Base-by-base conservation (phyloP, 2,113 vertebrate genomes). In the Rhynchopsitta pachyrhyncha region DNA sequence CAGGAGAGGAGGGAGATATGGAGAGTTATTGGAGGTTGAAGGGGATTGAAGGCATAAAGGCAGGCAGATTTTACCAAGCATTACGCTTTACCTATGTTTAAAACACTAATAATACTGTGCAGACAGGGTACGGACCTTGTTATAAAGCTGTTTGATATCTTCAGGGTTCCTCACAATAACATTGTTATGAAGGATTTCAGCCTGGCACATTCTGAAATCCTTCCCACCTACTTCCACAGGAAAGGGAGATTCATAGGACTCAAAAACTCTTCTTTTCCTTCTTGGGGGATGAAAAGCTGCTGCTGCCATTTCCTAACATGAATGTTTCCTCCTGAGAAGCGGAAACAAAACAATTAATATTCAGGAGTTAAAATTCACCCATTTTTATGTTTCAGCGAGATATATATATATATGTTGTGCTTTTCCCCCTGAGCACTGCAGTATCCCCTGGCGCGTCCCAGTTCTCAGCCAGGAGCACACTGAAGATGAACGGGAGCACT, bases 221-320 rank as follows among this genome's bases (percentile, higher is more conserved):
- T 95, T 97, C 37, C 86, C 78, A 20, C 73, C 84, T 4, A 96
- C 67, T 22, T 86, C 96, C 75, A 99, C 94, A 1, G 99, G 99
- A 76, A 99, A 97, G 8, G 99, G 98, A 29, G 98, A 98, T 55
- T 98, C 96, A 3, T 98, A 99, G 0, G 93, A 92, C 90, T 99
- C 99, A 1, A 97, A 98, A 1, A 98, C 98, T 83, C 98, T 98
- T 74, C 96, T 92, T 27, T 99, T 98, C 87, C 98, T 98, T 93
- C 98, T 98, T 0, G 99, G 99, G 9, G 98, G 97, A 29, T 97
- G 98, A 82, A 99, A 99, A 75, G 97, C 95, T 2, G 99, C 99
- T 96, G 98, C 97, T 9, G 98, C 97, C 98, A 98, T 98, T 81
- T 82, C 86, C 77, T 37, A n/a, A 14, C 25, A 27, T 23, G 47